Evolutionary conservation across 2,113 vertebrate genomes (phyloP), one percentile per base, ranked within the genome.

Genomic region (Melanerpes formicivorus): DNA sequence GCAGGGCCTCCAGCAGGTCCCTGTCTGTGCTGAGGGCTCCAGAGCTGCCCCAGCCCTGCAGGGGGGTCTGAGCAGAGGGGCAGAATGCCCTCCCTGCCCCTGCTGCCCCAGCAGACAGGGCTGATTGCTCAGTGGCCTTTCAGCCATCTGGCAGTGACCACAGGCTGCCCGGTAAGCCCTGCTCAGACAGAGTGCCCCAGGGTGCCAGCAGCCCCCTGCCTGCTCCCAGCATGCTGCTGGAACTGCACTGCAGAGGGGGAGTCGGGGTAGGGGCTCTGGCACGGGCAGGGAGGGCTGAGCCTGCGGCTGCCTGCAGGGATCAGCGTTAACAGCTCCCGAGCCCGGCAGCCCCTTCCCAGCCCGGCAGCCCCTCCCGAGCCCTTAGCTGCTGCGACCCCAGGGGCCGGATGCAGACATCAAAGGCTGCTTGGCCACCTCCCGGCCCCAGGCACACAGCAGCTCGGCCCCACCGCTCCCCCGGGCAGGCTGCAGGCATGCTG

Each of bases 251-350:
- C 55, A 52, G 71, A 88, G 50, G 69, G 34, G 64, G 54, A 72
- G 84, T 60, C 40, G 25, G 85, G 44, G 70, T 65, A 75, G 75
- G 30, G 40, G 46, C 76, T 82, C 56, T 10, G 75, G 55, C 55
- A n/a, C 71, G 87, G 69, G 59, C 72, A 87, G 42, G 73, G 80
- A 73, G 52, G 40, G n/a, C 55, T 1, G 4, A 93, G 72, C 5
- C 69, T 59, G 82, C 75, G 72, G 50, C 22, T 6, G 0, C 0
- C 0, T 48, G 27, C 34, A 1, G 13, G 23, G 40, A 84, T 60
- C 30, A 74, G 73, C 62, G 71, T 78, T 15, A 0, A 0, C 40
- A 86, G 8, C 79, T 72, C 73, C 22, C 1, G 0, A 80, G 73
- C 52, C 50, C 37, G 10, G 37, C 37, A 37, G 18, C 34, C 34